These are phyloP conservation scores for Odontocolon sp. DNA, from an alignment of 2,888 invertebrate species.

Conservation along the genomic window DNA sequence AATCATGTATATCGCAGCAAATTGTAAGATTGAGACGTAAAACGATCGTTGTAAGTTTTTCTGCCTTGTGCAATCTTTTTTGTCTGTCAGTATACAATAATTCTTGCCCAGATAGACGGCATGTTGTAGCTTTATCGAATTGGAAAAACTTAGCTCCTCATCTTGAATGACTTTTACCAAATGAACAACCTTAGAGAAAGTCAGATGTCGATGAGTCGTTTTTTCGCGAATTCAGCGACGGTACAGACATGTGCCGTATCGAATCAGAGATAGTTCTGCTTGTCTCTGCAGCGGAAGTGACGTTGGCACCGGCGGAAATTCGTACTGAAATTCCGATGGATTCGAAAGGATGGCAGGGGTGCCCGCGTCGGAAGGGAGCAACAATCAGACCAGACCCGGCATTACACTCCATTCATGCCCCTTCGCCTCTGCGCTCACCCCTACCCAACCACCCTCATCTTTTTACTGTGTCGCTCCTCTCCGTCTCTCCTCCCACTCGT, in stretches of 20 bases:
- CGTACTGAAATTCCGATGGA: conserved; percentile 78
- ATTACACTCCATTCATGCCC: conserved; percentile 80
- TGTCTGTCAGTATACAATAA: too few species aligned
- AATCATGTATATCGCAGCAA: too few species aligned
- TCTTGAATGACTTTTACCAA: too few species aligned
- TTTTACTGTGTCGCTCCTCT: conserved; percentile 53
- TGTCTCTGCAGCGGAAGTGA: conserved; percentile 76
- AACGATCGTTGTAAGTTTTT: too few species aligned
- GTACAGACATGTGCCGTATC: conserved; percentile 10
- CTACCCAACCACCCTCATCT: conserved; percentile 58
- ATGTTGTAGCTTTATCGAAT: too few species aligned
- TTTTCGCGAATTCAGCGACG: too few species aligned
- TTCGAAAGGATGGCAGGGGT: conserved; percentile 64
- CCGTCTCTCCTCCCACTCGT: conserved; percentile 56
- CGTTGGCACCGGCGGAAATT: conserved; percentile 76
- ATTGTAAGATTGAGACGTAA: too few species aligned
- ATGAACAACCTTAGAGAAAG: too few species aligned
- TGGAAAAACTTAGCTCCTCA: too few species aligned
- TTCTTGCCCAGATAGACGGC: too few species aligned
- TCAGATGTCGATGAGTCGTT: background rate
- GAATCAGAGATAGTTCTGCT: conserved; percentile 44
- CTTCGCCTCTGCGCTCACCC: conserved; percentile 49
- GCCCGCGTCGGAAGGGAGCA: conserved; percentile 70
- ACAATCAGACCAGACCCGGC: conserved; percentile 79
- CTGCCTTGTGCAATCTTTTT: too few species aligned